Evolutionary conservation across 2,797 vertebrate genomes (phyloP).

Genomic region (Taenioides sp.): DNA sequence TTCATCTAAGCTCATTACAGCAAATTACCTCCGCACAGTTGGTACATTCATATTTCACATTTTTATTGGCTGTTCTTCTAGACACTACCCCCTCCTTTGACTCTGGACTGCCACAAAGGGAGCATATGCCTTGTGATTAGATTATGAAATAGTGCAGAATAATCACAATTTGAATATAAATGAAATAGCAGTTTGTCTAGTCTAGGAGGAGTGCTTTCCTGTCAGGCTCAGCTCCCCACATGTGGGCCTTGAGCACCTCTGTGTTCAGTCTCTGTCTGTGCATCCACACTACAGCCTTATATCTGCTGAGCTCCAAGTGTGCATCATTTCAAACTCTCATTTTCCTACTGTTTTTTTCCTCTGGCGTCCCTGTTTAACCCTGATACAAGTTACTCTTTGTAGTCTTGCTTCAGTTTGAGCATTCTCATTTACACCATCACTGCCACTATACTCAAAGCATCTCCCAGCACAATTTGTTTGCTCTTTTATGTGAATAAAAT

Average conservation of each 20-base stretch:
- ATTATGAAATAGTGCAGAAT: neutral
- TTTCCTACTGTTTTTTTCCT: neutral
- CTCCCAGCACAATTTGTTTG: constrained; percentile 37
- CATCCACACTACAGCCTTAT: constrained; percentile 18
- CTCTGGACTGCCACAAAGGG: neutral
- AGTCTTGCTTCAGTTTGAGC: constrained; percentile 29
- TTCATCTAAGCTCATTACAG: neutral
- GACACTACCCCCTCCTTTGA: neutral
- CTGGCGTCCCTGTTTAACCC: constrained; percentile 39
- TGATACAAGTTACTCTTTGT: constrained; percentile 30
- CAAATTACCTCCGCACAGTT: neutral
- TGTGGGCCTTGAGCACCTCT: constrained; percentile 59
- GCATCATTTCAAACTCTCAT: neutral
- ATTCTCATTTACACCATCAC: constrained; percentile 48
- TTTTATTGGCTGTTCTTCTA: neutral
- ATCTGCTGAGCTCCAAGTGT: constrained; percentile 5
- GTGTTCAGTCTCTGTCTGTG: constrained; percentile 29
- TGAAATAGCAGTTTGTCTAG: constrained; percentile 33
- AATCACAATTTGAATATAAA: neutral
- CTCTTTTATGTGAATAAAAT: constrained; percentile 56
- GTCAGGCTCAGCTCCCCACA: constrained; percentile 57
- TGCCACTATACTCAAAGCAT: constrained; percentile 19
- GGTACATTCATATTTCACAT: neutral
- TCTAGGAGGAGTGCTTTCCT: constrained; percentile 60
- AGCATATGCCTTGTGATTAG: neutral